phyloP scores from a whole-genome alignment of 1,140 invertebrate species.

The Pristionchus pacificus region DNA sequence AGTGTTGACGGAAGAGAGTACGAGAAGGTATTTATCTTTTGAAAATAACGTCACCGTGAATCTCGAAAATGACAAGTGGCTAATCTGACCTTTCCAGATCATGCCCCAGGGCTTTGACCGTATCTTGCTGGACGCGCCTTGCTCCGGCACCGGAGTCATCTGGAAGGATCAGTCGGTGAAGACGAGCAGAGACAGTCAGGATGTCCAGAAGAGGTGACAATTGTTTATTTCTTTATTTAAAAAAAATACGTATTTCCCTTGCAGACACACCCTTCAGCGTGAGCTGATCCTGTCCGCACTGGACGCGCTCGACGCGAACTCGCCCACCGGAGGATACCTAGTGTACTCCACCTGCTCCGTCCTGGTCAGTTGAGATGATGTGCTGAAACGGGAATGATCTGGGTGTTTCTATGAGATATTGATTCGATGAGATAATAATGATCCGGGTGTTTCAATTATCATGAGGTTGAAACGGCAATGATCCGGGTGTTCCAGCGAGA shows the following conservation, averaged over 20 bases:
- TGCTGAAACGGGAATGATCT: too few relatives aligned
- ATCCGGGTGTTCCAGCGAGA: too few relatives aligned
- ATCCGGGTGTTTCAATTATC: background rate
- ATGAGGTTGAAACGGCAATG: constrained; percentile 6
- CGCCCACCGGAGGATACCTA: constrained; percentile 82
- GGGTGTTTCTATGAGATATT: too few relatives aligned
- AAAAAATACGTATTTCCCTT: background rate
- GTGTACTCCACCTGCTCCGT: constrained; percentile 99
- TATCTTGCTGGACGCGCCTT: constrained; percentile 92
- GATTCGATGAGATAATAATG: background rate
- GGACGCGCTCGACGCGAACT: constrained; percentile 87
- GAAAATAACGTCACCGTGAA: too few relatives aligned
- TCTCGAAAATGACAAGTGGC: too few relatives aligned
- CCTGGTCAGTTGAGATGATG: too few relatives aligned
- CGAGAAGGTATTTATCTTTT: constrained; percentile 62
- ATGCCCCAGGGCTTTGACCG: constrained; percentile 78
- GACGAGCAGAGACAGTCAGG: constrained; percentile 68
- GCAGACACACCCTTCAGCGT: constrained; percentile 72
- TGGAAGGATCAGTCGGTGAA: constrained; percentile 97
- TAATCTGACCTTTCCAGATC: constrained; percentile 7
- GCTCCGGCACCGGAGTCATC: constrained; percentile 94
- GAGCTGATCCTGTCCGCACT: constrained; percentile 90
- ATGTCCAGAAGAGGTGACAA: constrained; percentile 75
- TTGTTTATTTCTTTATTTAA: constrained; percentile 2
- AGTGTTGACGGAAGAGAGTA: constrained; percentile 84